Conservation (phyloP, 2,888 invertebrate genomes). For the Andricus quercusramuli region DNA sequence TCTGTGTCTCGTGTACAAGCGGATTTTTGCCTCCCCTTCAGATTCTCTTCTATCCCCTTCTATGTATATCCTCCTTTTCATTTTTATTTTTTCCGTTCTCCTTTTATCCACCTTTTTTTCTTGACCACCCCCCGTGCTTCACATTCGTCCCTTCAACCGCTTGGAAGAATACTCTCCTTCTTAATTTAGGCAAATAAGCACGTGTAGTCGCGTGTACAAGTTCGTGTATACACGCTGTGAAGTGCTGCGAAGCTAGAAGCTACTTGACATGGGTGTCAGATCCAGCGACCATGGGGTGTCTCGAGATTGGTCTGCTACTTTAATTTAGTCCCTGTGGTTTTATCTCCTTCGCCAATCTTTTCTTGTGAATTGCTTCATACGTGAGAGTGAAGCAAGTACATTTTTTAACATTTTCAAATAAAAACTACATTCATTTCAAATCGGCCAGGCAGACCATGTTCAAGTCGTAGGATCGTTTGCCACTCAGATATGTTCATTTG, state of each 20-base stretch:
- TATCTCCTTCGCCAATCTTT: not conserved
- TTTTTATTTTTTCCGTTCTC: not conserved
- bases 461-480: too few relatives aligned
- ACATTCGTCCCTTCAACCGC: not conserved
- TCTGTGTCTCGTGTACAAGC: constrained; percentile 59
- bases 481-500: too few relatives aligned
- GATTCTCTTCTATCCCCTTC: constrained; percentile 25
- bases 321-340: not conserved
- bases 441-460: too few relatives aligned
- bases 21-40: constrained; percentile 43
- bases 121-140: constrained; percentile 7
- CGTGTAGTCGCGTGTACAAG: constrained; percentile 52
- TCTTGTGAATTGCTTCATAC: not conserved
- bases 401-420: not conserved
- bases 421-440: too few relatives aligned
- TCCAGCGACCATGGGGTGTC: constrained; percentile 31
- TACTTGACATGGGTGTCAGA: constrained; percentile 42
- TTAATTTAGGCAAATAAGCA: constrained; percentile 63
- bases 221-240: constrained; percentile 50
- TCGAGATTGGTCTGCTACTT: constrained; percentile 19
- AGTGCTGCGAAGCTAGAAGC: constrained; percentile 8
- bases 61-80: constrained; percentile 43
- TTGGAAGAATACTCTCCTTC: constrained; percentile 55
- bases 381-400: not conserved
- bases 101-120: constrained; percentile 13